Conservation (phyloP, 2,113 vertebrate species). For the Onychorhynchus coronatus region DNA sequence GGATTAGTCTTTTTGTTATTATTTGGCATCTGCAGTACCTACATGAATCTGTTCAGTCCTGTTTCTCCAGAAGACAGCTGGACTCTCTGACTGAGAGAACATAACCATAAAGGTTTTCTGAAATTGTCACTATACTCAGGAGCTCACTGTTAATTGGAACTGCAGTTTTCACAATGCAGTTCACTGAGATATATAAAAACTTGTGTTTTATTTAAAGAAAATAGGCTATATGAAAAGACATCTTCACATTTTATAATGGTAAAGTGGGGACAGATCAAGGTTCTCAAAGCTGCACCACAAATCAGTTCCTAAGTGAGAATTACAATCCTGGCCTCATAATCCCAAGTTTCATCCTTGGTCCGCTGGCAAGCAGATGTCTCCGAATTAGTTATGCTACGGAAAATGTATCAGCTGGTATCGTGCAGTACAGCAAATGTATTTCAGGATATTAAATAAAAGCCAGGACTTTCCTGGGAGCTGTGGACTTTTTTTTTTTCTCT, state of each 20-base stretch:
- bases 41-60: conserved; percentile 19
- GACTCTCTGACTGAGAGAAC: neutral
- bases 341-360: neutral
- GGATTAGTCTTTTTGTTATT: conserved; percentile 14
- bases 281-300: neutral
- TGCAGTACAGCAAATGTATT: neutral
- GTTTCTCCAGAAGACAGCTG: conserved; percentile 37
- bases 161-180: neutral
- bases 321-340: neutral
- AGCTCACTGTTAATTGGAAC: neutral
- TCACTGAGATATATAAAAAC: neutral
- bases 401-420: neutral
- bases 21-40: conserved; percentile 34
- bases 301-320: neutral
- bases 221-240: neutral
- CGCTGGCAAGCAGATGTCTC: neutral
- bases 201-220: neutral
- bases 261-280: neutral
- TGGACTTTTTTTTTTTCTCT: neutral
- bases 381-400: neutral
- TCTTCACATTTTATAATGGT: neutral
- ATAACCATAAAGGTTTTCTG: neutral
- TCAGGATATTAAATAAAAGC: neutral
- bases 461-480: neutral
- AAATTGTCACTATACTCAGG: neutral